Base-by-base conservation (phyloP, 2,797 vertebrate genomes). In the Eurystomus glaucurus region DNA sequence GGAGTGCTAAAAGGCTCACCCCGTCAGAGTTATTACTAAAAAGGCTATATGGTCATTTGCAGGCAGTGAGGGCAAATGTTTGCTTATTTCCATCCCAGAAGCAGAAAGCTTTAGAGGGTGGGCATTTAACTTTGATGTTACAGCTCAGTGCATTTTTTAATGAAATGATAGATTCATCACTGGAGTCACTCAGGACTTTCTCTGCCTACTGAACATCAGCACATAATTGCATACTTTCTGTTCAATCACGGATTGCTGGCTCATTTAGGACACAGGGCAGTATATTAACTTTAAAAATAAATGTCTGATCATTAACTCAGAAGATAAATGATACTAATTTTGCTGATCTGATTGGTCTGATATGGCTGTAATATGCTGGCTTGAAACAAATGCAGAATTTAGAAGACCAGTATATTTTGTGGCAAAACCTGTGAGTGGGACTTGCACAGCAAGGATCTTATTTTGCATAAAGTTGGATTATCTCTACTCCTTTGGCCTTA, bases 231-330 rank as follows among this genome's bases (percentile, higher is more conserved):
- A 77, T 43, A 55, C 37, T 88, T 76, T 90, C 87, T 86, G 39
- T 45, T 90, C 85, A 86, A 3, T 88, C 77, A 41, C 4, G 1
- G 82, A 69, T n/a, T 79, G 31, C 57, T 70, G 70, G 79, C 61
- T 85, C 80, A 79, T 86, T 90, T 69, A 66, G 82, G 70, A 86
- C 68, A 92, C 28, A 65, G 72, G 82, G 20, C 22, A 81, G 54
- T 91, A 48, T 81, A 94, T 79, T 88, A 60, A 41, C 69, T 84
- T 86, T 86, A 80, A 75, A 95, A 86, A 61, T 31, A 72, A 90
- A 94, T 81, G 80, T 69, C 62, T 82, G 31, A 54, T 90, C 62
- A 66, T 86, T 86, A 93, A 26, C 72, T 91, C 50, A 14, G 76
- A 84, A 91, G 82, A 88, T 8, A 81, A 94, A 82, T 81, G 0